phyloP scores from a whole-genome alignment of 2,888 invertebrate species.

The Nomada fucata region DNA sequence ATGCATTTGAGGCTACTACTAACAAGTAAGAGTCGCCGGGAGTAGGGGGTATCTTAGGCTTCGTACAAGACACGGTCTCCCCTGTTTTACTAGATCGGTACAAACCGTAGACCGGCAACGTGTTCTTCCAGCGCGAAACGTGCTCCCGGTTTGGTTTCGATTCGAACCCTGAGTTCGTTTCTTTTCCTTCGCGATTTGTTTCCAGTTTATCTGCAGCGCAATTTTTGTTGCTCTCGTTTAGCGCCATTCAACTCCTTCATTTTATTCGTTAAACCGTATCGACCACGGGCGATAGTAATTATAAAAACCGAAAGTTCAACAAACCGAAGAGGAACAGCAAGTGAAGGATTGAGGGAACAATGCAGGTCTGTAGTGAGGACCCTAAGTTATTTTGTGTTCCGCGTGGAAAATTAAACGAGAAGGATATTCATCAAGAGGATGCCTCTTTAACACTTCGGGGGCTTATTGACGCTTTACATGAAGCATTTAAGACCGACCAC shows the following conservation, averaged over 20 bases:
- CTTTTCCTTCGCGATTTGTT: not conserved
- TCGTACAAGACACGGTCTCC: conserved; percentile 74
- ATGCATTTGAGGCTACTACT: conserved; percentile 43
- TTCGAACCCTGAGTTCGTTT: conserved; percentile 5
- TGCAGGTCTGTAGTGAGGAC: conserved; percentile 69
- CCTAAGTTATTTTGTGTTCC: conserved; percentile 14
- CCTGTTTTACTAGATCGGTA: conserved; percentile 73
- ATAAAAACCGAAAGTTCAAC: not conserved
- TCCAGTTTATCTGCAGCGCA: not conserved
- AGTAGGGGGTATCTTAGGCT: conserved; percentile 73
- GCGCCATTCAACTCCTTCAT: too few species aligned
- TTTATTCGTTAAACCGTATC: not conserved
- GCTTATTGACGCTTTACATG: conserved; percentile 89
- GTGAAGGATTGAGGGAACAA: conserved; percentile 44
- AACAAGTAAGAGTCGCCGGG: conserved; percentile 22
- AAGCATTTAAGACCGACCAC: conserved; percentile 91
- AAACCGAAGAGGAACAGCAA: not conserved
- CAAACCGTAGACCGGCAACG: conserved; percentile 70
- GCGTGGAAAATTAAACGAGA: conserved; percentile 32
- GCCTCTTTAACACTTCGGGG: conserved; percentile 85
- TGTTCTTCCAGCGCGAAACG: conserved; percentile 25
- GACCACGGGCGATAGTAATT: not conserved
- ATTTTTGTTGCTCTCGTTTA: not conserved
- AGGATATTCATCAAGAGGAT: conserved; percentile 55
- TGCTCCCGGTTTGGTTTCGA: conserved; percentile 17